Base-by-base conservation (phyloP, 2,888 invertebrate genomes). In the Atrina japonica region DNA sequence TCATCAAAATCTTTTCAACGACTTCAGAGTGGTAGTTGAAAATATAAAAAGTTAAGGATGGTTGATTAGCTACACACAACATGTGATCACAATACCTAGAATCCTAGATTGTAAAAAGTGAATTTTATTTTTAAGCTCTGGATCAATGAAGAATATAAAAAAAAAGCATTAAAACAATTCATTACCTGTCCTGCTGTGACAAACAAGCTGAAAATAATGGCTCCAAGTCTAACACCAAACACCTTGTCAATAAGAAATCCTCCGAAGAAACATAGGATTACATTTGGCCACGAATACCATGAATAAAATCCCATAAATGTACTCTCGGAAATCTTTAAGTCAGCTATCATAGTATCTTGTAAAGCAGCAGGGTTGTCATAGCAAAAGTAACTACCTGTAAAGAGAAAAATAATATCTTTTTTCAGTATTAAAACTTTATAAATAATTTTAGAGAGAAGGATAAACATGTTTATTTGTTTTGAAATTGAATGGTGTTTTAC, bases 211-310 rank as follows among this genome's bases (percentile, higher is more conserved):
- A 97, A 99, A 78, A 99, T 94, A 81, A 96, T 94, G 55, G 98
- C 96, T 49, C 98, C 98, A 76, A 96, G 91, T 81, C 97, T 93
- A 75, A 98, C 96, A 45, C 99, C 99, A 92, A 99, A 97, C 53
- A 97, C 94, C 81, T 96, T 94, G 92, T 99, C 98, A 86, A 99
- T 94, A 69, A 99, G 93, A 92, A 97, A 98, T 82, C 99, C 98
- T 52, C 98, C 99, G 88, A 99, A 94, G 91, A 98, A 97, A 91
- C 98, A 98, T 70, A 98, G 92, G 71, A 98, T 83, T 3, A 98
- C 96, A 93, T 99, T 99, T 35, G 99, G 99, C 98, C 98, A 99
- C 0, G 98, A 97, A 91, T 99, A 99, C 90, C 97, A 5, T 96
- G 89, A 95, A 91, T 99, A 99, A 53, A 99, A 93, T 73, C 95